Conservation (phyloP, 2,113 vertebrate genomes). For the Probosciger aterrimus region DNA sequence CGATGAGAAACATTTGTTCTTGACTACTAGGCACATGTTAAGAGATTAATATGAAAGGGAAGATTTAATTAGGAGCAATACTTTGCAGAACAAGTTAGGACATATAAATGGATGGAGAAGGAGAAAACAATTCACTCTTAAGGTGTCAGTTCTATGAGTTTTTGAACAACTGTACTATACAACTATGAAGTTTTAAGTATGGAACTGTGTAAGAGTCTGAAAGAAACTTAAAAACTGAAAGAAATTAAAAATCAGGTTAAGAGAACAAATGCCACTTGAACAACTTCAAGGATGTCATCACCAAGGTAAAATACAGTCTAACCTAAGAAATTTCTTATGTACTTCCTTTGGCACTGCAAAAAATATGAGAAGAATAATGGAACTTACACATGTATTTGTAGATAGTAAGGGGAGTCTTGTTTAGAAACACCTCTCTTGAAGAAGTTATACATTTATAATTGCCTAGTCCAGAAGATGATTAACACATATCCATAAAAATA, state of each 20-base stretch:
- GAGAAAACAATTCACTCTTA: not conserved
- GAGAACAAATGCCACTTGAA: not conserved
- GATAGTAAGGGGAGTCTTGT: not conserved
- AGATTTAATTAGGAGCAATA: slow-evolving; percentile 1
- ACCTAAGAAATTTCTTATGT: not conserved
- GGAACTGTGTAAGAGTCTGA: not conserved
- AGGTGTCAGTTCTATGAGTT: not conserved
- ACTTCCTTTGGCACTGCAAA: not conserved
- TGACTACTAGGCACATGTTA: not conserved
- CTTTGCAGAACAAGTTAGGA: not conserved
- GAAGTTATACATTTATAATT: not conserved
- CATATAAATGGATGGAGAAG: not conserved
- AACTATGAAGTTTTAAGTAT: not conserved
- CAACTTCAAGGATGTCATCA: not conserved
- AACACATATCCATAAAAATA: not conserved
- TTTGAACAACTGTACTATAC: not conserved
- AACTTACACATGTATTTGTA: fast-evolving
- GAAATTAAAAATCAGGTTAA: not conserved
- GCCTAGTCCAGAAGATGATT: not conserved
- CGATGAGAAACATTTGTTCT: not conserved
- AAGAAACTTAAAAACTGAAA: not conserved
- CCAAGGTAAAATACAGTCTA: not conserved
- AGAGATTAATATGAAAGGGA: slow-evolving; percentile 7
- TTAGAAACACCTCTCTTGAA: not conserved
- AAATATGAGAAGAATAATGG: not conserved